phyloP scores from a whole-genome alignment of 2,113 vertebrate species.

The Platysteira castanea region DNA sequence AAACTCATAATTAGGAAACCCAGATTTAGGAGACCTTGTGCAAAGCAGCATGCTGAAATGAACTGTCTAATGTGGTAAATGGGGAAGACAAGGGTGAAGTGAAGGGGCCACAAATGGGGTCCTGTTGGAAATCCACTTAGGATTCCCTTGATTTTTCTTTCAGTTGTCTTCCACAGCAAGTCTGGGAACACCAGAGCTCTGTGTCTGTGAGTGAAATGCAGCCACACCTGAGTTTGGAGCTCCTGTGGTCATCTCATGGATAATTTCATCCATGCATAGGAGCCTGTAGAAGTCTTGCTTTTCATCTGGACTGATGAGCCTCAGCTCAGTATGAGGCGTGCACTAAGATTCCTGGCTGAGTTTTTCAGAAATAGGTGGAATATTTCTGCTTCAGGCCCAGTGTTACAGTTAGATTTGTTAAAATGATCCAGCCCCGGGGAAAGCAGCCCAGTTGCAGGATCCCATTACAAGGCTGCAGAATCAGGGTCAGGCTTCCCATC shows the following conservation, averaged over 20 bases:
- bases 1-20: not conserved
- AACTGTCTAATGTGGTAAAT: not conserved
- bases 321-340: not conserved
- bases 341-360: not conserved
- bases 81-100: not conserved
- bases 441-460: not conserved
- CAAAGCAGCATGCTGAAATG: not conserved
- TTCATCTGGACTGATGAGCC: rapidly evolving
- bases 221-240: not conserved
- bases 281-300: not conserved
- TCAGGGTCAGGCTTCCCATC: not conserved
- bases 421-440: not conserved
- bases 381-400: not conserved
- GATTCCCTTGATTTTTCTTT: not conserved
- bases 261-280: not conserved
- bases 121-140: not conserved
- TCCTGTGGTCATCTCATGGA: not conserved
- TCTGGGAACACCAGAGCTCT: not conserved
- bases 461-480: not conserved
- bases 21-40: not conserved
- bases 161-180: not conserved
- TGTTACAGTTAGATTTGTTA: not conserved
- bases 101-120: not conserved
- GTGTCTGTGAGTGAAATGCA: not conserved
- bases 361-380: not conserved